A percentile compares a stretch with the other conserved stretches of the same genome.
These are phyloP conservation scores for Siphamia tubifer DNA, from an alignment of 2,113 vertebrate species.

Conservation along the genomic window DNA sequence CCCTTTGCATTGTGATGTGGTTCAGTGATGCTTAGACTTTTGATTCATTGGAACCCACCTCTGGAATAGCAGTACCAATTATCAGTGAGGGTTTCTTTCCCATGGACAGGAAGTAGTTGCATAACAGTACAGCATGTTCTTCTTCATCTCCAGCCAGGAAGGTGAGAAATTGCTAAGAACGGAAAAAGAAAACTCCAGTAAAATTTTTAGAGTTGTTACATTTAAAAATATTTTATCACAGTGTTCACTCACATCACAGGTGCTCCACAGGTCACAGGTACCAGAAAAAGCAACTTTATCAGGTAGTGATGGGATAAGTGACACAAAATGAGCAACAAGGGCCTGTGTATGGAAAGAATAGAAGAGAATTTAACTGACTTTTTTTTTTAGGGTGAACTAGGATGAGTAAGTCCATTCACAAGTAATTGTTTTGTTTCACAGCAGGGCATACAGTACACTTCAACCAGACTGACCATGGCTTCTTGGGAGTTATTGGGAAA, in stretches of 20 bases:
- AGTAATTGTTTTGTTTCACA: too few relatives aligned
- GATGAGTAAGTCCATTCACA: neutral
- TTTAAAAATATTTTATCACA: neutral
- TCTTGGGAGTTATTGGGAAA: conserved; percentile 78
- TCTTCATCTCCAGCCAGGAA: conserved; percentile 95
- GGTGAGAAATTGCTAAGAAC: conserved; percentile 92
- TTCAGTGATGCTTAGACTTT: too few relatives aligned
- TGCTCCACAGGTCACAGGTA: conserved; percentile 93
- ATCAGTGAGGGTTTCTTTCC: conserved; percentile 93
- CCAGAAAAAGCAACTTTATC: conserved; percentile 89
- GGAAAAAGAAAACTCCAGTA: neutral
- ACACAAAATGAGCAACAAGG: conserved; percentile 88
- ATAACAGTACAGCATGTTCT: conserved; percentile 91
- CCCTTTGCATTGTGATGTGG: too few relatives aligned
- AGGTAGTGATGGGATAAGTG: conserved; percentile 92
- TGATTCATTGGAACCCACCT: conserved; percentile 81
- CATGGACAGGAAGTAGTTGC: conserved; percentile 94
- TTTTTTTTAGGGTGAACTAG: too few relatives aligned
- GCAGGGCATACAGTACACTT: neutral
- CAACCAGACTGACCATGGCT: conserved; percentile 79
- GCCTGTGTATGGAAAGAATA: conserved; percentile 73
- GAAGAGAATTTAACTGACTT: neutral
- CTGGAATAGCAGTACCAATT: conserved; percentile 91
- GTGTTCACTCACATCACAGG: conserved; percentile 87
- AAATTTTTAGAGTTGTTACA: neutral